These are phyloP conservation scores for Mungos mungo DNA, from an alignment of 2,113 vertebrate genomes.

Conservation along the genomic window DNA sequence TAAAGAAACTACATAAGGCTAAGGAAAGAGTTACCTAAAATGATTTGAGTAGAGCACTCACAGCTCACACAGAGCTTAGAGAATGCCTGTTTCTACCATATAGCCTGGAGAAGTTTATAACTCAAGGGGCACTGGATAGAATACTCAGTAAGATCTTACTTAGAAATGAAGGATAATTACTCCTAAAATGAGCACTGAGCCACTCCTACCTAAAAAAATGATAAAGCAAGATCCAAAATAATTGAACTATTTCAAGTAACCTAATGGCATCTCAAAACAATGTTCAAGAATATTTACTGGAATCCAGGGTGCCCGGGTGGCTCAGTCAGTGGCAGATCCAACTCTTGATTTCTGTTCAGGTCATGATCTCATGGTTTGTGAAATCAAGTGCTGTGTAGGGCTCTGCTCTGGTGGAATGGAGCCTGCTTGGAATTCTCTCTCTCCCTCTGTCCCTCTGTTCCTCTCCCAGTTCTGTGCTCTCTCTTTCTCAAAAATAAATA, in stretches of 20 bases:
- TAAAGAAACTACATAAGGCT: background rate
- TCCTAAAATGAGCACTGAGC: background rate
- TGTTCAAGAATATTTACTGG: background rate
- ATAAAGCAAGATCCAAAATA: background rate
- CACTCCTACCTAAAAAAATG: background rate
- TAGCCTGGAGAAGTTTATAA: background rate
- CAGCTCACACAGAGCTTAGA: background rate
- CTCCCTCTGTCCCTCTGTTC: no score
- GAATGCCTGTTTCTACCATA: background rate
- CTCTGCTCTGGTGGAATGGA: no score
- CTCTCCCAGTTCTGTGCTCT: no score
- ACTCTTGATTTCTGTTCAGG: no score
- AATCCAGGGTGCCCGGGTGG: no score
- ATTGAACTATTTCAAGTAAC: background rate
- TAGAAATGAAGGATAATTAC: background rate
- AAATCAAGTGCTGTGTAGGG: no score
- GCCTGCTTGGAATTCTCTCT: no score
- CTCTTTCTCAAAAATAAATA: no score
- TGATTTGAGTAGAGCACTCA: accelerated
- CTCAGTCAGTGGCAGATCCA: no score
- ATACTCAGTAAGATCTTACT: background rate
- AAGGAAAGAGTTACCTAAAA: background rate
- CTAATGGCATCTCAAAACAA: background rate
- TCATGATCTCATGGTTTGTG: no score
- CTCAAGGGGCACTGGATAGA: background rate